A percentile compares a stretch with the other conserved stretches of the same genome.
Conservation (phyloP, 2,113 vertebrate species). For the Corythornis cristatus region DNA sequence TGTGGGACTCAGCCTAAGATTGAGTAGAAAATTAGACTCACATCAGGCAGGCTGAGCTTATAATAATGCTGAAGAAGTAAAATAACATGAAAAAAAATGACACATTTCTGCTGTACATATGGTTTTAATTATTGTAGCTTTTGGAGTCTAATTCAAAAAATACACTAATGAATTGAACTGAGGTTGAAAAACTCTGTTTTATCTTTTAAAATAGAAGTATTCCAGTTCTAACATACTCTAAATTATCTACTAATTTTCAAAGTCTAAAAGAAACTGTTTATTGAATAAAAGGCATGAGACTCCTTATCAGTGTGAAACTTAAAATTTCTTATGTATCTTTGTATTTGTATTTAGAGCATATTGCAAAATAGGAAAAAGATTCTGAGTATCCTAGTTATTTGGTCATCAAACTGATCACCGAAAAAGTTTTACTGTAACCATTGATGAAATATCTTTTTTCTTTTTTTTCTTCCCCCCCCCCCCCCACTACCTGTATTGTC, state of each 20-base stretch:
- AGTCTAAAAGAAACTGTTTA: not conserved
- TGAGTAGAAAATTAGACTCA: slow-evolving; percentile 70
- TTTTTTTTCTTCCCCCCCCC: not conserved
- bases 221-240: not conserved
- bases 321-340: not conserved
- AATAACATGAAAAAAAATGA: slow-evolving; percentile 29
- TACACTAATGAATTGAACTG: not conserved
- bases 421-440: not conserved
- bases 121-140: slow-evolving; percentile 27
- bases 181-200: not conserved
- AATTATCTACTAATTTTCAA: not conserved
- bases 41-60: slow-evolving; percentile 39
- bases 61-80: slow-evolving; percentile 63
- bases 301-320: not conserved
- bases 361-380: not conserved
- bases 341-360: not conserved
- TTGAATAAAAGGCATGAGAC: not conserved
- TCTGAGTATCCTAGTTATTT: not conserved
- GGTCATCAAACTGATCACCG: not conserved
- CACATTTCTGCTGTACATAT: not conserved
- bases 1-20: slow-evolving; percentile 61
- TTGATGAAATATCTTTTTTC: not conserved
- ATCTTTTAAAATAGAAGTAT: not conserved
- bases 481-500: not conserved
- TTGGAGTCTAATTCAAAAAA: slow-evolving; percentile 19